Base-by-base conservation (phyloP, 2,113 vertebrate species). In the Erpornis zantholeuca region DNA sequence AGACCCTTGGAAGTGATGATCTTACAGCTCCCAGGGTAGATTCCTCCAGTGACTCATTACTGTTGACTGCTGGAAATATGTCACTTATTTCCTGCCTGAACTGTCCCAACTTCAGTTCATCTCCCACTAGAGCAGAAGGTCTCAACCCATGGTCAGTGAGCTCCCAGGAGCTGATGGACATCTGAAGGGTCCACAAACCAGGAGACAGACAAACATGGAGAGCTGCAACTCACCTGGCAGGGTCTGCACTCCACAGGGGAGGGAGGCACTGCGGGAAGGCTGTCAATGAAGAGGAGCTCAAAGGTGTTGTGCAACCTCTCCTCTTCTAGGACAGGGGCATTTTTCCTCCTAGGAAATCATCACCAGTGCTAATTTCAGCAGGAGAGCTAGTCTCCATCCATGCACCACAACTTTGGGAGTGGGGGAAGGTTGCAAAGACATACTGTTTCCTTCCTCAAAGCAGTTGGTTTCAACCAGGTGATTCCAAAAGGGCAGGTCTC, bases 31-130 rank as follows among this genome's bases (percentile, higher is more conserved):
- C 40, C 69, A 40, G 84, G 81, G 89, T 70, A 94, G 94, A 94
- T 95, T 91, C 81, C 79, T 87, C 49, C 78, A 72, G 63, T 77
- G 87, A 89, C 66, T 94, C 93, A 87, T 77, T 68, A 50, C 78
- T 75, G 27, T 71, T 86, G 50, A 27, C 56, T 76, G 61, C 33
- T 94, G 50, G 70, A 94, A 95, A 90, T 72, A 83, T 82, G 89
- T 92, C 87, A 84, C 71, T 96, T 79, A 94, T 96, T 96, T 96
- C 91, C 91, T 95, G 92, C 78, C 73, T 82, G 65, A 52, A 63
- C 45, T 65, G 61, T 90, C 85, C 63, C 82, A 82, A n/a, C 42
- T 87, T 84, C 76, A 81, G 60, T 70, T 82, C 83, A 77, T 64
- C 13, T 86, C 73, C 69, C 10, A 3, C 33, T 52, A n/a, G 61